Conservation (phyloP, 2,113 vertebrate species). For the Tapirus terrestris region DNA sequence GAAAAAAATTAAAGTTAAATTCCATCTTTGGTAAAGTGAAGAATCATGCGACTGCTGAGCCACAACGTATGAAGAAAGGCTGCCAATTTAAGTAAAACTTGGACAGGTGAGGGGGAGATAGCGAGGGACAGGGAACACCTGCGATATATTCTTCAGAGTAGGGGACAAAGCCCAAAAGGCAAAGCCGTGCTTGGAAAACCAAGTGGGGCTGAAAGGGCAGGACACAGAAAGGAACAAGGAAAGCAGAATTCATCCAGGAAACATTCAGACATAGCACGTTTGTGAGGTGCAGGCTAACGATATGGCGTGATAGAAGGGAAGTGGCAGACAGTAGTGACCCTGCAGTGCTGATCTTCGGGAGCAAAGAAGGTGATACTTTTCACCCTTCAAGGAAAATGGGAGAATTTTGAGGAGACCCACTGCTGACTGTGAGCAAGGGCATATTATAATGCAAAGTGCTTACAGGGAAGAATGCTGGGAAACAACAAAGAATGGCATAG, state of each 20-base stretch:
- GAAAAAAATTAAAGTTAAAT: background rate
- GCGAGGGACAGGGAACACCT: no score
- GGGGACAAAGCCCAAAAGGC: background rate
- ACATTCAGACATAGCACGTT: background rate
- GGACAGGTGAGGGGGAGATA: background rate
- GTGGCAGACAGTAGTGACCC: background rate
- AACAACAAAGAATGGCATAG: background rate
- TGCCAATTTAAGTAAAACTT: background rate
- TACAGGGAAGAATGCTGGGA: background rate
- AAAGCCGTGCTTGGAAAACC: background rate
- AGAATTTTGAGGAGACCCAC: background rate
- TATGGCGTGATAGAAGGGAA: background rate
- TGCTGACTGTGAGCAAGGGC: no score
- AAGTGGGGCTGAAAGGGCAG: no score
- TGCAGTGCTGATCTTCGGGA: background rate
- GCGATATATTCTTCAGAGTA: background rate
- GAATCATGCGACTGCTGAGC: background rate
- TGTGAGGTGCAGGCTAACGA: background rate
- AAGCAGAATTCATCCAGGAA: background rate
- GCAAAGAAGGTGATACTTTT: background rate
- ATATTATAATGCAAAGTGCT: no score
- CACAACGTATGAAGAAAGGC: background rate
- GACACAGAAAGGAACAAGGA: background rate
- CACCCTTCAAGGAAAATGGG: background rate
- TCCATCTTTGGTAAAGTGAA: background rate